A percentile compares a stretch with the other conserved stretches of the same genome.
Evolutionary conservation across 2,113 vertebrate genomes (phyloP).

Genomic region (Scomber scombrus): DNA sequence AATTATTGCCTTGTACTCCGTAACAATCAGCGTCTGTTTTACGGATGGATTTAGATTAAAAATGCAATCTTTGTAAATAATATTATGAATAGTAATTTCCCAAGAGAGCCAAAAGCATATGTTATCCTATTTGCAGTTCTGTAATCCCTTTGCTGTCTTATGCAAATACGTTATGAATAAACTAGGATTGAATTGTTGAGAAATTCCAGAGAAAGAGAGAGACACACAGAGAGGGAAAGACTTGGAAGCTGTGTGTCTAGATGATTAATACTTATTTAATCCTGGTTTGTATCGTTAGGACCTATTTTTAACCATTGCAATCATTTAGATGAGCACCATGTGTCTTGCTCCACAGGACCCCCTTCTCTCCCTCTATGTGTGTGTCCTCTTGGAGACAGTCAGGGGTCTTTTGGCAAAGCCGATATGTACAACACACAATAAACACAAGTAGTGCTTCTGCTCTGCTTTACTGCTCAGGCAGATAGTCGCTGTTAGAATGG

Average conservation of each 20-base stretch:
- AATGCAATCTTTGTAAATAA: conserved; percentile 10
- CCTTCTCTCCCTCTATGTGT: conserved; percentile 33
- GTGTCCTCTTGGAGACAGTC: conserved; percentile 59
- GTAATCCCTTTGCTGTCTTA: conserved; percentile 6
- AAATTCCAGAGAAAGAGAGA: conserved; percentile 27
- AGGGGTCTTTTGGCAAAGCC: conserved; percentile 69
- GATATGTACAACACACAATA: conserved; percentile 74
- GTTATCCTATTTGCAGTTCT: conserved; percentile 22
- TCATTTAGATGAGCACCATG: conserved; percentile 42
- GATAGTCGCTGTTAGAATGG: conserved; percentile 64
- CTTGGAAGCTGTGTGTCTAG: conserved; percentile 16
- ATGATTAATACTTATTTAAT: conserved; percentile 45
- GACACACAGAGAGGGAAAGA: not conserved
- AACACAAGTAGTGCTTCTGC: conserved; percentile 75
- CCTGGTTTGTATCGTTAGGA: conserved; percentile 38
- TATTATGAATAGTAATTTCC: conserved; percentile 46
- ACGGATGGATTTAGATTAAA: conserved; percentile 32
- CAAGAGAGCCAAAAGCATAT: conserved; percentile 12
- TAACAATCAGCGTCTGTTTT: conserved; percentile 5
- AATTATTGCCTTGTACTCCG: not conserved
- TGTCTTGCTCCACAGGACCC: conserved; percentile 20
- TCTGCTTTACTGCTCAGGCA: conserved; percentile 78
- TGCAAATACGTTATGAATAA: conserved; percentile 27
- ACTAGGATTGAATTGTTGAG: conserved; percentile 1
- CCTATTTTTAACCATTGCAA: conserved; percentile 43